These are phyloP conservation scores for Leistus spinibarbis DNA, from an alignment of 2,888 invertebrate species.

Conservation along the genomic window DNA sequence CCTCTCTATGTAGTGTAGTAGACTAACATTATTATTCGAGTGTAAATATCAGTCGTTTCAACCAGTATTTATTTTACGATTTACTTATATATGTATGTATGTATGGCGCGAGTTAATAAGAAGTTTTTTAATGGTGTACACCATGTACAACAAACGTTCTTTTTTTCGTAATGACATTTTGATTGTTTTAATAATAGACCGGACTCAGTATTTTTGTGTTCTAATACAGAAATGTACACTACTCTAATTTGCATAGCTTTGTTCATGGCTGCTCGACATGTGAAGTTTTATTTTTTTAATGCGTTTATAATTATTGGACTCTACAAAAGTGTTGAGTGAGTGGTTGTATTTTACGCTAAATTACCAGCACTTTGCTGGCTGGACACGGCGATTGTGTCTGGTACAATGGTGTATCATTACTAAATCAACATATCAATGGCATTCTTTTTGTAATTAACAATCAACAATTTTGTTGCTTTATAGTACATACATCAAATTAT, in stretches of 20 bases:
- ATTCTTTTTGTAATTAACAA: not conserved
- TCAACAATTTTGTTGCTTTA: too few species aligned
- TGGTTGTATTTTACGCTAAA: not conserved
- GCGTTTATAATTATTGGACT: conserved; percentile 3
- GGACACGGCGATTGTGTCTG: not conserved
- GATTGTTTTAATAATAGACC: conserved; percentile 34
- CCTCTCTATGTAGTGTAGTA: not conserved
- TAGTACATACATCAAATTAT: too few species aligned
- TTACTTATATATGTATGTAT: conserved; percentile 25
- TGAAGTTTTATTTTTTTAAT: conserved; percentile 1
- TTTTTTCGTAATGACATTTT: conserved; percentile 35
- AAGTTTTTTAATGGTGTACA: conserved; percentile 9
- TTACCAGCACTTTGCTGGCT: not conserved
- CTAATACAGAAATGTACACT: not conserved
- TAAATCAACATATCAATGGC: not conserved
- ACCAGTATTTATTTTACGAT: conserved; percentile 29
- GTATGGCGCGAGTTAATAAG: conserved; percentile 19
- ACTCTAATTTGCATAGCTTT: conserved; percentile 5
- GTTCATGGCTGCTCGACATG: not conserved
- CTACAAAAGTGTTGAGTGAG: not conserved
- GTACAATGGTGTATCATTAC: not conserved
- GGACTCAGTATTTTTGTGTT: not conserved
- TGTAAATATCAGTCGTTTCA: conserved; percentile 11
- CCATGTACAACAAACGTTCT: conserved; percentile 20
- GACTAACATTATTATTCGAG: conserved; percentile 2